phyloP scores from a whole-genome alignment of 2,888 invertebrate genomes.

The Barypeithes pellucidus region DNA sequence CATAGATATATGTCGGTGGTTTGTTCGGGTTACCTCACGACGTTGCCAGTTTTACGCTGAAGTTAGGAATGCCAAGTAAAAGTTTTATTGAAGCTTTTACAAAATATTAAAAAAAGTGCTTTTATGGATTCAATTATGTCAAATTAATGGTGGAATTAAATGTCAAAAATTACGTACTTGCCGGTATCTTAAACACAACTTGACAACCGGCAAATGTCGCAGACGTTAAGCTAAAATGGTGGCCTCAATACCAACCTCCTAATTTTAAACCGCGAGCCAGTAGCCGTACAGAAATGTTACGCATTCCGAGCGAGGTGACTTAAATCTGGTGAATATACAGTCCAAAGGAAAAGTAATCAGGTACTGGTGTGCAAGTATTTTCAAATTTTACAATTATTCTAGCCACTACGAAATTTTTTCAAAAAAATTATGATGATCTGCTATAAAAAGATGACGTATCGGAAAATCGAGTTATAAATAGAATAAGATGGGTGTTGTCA shows the following conservation, averaged over 20 bases:
- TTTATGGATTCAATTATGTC: too few species aligned
- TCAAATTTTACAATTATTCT: too few species aligned
- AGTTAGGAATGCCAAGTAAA: too few species aligned
- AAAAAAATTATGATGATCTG: background rate
- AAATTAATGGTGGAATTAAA: too few species aligned
- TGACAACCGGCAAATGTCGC: slow-evolving; percentile 2
- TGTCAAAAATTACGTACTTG: too few species aligned
- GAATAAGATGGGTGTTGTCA: slow-evolving; percentile 41
- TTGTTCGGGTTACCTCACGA: too few species aligned
- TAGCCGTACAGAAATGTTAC: slow-evolving; percentile 47
- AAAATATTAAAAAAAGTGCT: too few species aligned
- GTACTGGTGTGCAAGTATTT: background rate
- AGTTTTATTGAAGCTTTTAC: too few species aligned
- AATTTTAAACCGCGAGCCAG: slow-evolving; percentile 49
- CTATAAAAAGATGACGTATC: slow-evolving; percentile 10
- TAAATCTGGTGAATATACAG: slow-evolving; percentile 10
- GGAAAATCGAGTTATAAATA: slow-evolving; percentile 38
- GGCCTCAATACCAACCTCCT: slow-evolving; percentile 48
- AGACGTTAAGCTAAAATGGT: slow-evolving; percentile 51
- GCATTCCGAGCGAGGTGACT: slow-evolving; percentile 47
- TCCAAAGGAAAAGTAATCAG: background rate
- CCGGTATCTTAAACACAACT: background rate
- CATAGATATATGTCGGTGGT: too few species aligned
- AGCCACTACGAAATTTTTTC: too few species aligned
- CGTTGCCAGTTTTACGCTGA: too few species aligned